Evolutionary conservation across 2,888 invertebrate species (phyloP).

Genomic region (Parnassius orleans): DNA sequence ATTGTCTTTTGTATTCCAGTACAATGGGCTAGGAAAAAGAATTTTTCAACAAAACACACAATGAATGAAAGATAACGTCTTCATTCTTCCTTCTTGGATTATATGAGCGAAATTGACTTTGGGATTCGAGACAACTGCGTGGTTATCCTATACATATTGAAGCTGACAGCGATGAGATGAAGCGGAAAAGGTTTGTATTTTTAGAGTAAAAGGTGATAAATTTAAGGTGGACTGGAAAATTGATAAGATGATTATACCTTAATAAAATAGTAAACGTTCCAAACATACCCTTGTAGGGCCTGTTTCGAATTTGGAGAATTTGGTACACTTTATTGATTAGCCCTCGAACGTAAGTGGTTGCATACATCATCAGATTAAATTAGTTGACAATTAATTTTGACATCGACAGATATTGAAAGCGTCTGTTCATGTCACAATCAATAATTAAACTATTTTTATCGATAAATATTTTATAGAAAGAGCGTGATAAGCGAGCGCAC

Average conservation of each 20-base stretch:
- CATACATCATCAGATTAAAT: too few species aligned
- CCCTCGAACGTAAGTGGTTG: too few species aligned
- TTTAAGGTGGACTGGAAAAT: neutral
- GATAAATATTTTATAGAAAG: too few species aligned
- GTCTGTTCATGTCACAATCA: too few species aligned
- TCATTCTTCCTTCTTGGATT: conserved; percentile 41
- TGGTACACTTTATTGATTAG: too few species aligned
- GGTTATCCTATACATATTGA: neutral
- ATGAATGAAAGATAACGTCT: conserved; percentile 11
- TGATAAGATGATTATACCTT: neutral
- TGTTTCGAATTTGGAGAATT: too few species aligned
- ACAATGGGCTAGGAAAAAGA: conserved; percentile 3
- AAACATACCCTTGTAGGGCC: neutral
- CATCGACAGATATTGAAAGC: too few species aligned
- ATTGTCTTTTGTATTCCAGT: neutral
- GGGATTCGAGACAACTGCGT: too few species aligned
- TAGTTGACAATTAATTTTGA: too few species aligned
- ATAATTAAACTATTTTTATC: too few species aligned
- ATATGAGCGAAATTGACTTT: conserved; percentile 68
- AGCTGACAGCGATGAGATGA: neutral
- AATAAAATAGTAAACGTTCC: neutral
- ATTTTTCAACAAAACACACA: conserved; percentile 16
- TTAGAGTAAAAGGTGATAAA: neutral
- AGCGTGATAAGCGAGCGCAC: too few species aligned
- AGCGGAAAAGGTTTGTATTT: neutral